Conservation (phyloP, 2,113 vertebrate species). For the Sminthopsis crassicaudata region DNA sequence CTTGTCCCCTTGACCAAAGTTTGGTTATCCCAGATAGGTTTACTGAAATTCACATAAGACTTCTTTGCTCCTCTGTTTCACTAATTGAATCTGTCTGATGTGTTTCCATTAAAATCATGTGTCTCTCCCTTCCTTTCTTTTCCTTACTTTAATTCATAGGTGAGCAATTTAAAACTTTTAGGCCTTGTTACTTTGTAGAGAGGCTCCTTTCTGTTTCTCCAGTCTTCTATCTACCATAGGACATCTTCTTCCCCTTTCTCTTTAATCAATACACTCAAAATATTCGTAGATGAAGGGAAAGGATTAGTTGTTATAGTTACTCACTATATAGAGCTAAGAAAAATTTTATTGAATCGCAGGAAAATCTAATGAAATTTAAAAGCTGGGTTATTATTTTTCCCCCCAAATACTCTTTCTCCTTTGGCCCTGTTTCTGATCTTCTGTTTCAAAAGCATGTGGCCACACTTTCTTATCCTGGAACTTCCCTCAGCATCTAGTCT, state of each 20-base stretch:
- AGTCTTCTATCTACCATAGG: neutral
- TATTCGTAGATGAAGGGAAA: neutral
- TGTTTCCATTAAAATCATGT: neutral
- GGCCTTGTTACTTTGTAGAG: neutral
- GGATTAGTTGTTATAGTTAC: neutral
- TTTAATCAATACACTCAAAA: neutral
- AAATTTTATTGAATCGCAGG: neutral
- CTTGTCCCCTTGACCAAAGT: neutral
- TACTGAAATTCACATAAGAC: neutral
- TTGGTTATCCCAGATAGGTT: neutral
- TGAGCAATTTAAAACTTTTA: neutral
- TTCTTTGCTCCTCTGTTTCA: neutral
- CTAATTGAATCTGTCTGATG: neutral
- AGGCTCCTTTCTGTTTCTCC: neutral
- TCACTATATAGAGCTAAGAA: neutral
- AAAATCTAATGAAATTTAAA: neutral
- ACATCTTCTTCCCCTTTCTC: conserved; percentile 1
- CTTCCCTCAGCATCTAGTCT: neutral
- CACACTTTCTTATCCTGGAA: neutral
- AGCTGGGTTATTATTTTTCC: neutral
- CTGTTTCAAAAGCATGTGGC: neutral
- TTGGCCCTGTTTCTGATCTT: neutral
- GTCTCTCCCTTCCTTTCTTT: conserved; percentile 22
- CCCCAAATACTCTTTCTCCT: neutral
- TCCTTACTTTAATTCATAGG: neutral